Evolutionary conservation across 2,797 vertebrate species (phyloP), one percentile per base, ranked within the genome.

Genomic region (Mus spretus): DNA sequence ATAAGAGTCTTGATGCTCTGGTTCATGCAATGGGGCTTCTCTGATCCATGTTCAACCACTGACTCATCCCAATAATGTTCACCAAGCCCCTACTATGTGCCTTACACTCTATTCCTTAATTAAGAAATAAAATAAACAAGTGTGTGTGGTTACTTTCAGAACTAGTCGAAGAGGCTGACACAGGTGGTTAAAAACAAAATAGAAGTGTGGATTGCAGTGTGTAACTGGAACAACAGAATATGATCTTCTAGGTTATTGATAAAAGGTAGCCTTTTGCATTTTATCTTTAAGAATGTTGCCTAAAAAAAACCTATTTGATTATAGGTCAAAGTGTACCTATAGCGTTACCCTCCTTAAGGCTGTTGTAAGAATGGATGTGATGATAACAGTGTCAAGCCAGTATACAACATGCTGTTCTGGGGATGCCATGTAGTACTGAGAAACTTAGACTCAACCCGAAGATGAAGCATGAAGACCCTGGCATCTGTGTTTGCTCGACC

Each of bases 201-300:
- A 72, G 67, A 53, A n/a, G 34, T 79, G 20, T 10, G 22, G 80
- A 28, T 70, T 82, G 28, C 7, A 24, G 6, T 28, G 57, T 81
- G 44, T 80, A 22, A n/a, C 1, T 40, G 53, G 82, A 78, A 70
- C 13, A 61, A 15, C 6, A 13, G 15, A 20, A 9, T 17, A 0
- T 59, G 6, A 12, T 47, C n/a, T 50, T 74, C 84, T 37, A 15
- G 3, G 22, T 20, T 67, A 12, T 40, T 57, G 44, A 44, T 83
- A 78, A 34, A 72, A 15, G 15, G 83, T 77, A 63, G 55, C 12
- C 12, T 15, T 78, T 94, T 75, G 22, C 19, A 44, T 84, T 63
- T 90, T 61, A 47, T 34, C 40, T 44, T 31, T 74, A 95, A 67
- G 80, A 91, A 80, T 86, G 44, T 53, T 50, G 40, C 77, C 61